Base-by-base conservation (phyloP, 1,140 invertebrate species). In the Drosophila azteca region DNA sequence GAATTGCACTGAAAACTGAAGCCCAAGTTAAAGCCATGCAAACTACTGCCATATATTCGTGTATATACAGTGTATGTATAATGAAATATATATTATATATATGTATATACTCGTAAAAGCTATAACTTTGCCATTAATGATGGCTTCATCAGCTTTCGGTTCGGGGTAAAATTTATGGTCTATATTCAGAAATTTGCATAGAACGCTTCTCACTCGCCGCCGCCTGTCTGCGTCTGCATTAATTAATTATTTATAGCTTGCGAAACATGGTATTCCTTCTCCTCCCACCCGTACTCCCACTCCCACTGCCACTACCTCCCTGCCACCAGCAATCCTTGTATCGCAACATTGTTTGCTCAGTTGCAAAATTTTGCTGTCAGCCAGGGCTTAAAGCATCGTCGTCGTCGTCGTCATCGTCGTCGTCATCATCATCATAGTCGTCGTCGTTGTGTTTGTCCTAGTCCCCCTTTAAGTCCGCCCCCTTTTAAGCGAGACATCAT, bases 181-280 rank as follows among this genome's bases (percentile, higher is more conserved):
- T 87, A 87, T 87, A 87, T 87, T 88, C 80, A 62, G 79, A 77
- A 80, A 82, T 87, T 85, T 87, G 78, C 78, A 87, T 80, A 85
- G 68, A 77, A 55, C 61, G 64, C 71, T 77, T 1, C 74, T 53
- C 55, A 64, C 49, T 67, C 46, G 41, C 17, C 17, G 17, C 17
- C 17, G 17, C 52, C 49, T 51, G 69, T 82, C 83, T 87, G 70
- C 44, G 55, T 77, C 63, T 76, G 78, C 75, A 88, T 87, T 88
- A 87, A 87, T 88, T 87, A 87, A 87, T 87, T 87, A 87, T 87
- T 87, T 87, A 87, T 87, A 76, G 70, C 82, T 68, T 77, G 82
- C 76, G 78, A 82, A 81, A 78, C 74, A 71, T 54, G 63, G 66
- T 80, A 49, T 76, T 26, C 24, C 24, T 26, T 5, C 69, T 80